These are phyloP conservation scores for Geodia barretti DNA, from an alignment of 37 sponge, comb jelly and placozoan species.

Conservation along the genomic window DNA sequence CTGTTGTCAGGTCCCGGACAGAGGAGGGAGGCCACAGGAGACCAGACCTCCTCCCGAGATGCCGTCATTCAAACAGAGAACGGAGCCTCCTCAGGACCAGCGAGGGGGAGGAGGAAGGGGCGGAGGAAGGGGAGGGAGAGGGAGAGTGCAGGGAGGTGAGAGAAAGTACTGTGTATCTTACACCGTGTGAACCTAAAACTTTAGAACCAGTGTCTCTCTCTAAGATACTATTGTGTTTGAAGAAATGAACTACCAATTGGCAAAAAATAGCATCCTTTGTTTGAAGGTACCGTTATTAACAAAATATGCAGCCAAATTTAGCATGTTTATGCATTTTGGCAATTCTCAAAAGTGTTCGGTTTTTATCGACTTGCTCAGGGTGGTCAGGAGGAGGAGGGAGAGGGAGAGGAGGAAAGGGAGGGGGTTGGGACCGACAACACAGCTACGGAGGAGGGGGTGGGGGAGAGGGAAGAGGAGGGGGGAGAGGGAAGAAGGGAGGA, in stretches of 20 bases:
- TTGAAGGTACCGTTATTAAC: too few relatives aligned
- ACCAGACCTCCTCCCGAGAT: constrained; percentile 92
- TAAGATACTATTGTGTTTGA: too few relatives aligned
- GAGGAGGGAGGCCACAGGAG: constrained; percentile 91
- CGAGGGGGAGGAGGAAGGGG: constrained; percentile 54
- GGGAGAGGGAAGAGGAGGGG: not conserved
- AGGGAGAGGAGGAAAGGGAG: constrained; percentile 25
- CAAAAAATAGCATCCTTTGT: not conserved
- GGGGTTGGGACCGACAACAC: constrained; percentile 11
- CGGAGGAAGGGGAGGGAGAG: constrained; percentile 34
- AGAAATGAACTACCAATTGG: too few relatives aligned
- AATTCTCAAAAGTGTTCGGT: too few relatives aligned
- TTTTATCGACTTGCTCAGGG: too few relatives aligned
- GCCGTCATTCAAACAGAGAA: constrained; percentile 82
- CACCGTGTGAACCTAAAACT: too few relatives aligned
- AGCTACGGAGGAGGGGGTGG: not conserved
- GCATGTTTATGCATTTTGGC: too few relatives aligned
- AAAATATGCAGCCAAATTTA: too few relatives aligned
- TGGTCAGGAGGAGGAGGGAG: constrained; percentile 58
- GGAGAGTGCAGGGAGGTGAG: constrained; percentile 74
- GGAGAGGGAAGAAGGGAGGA: constrained; percentile 7
- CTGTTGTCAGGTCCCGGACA: constrained; percentile 69
- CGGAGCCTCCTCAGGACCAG: constrained; percentile 54
- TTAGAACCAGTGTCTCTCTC: too few relatives aligned
- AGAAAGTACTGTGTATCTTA: too few relatives aligned